Evolutionary conservation across 2,888 invertebrate genomes (phyloP).

Genomic region (Nebria salina): DNA sequence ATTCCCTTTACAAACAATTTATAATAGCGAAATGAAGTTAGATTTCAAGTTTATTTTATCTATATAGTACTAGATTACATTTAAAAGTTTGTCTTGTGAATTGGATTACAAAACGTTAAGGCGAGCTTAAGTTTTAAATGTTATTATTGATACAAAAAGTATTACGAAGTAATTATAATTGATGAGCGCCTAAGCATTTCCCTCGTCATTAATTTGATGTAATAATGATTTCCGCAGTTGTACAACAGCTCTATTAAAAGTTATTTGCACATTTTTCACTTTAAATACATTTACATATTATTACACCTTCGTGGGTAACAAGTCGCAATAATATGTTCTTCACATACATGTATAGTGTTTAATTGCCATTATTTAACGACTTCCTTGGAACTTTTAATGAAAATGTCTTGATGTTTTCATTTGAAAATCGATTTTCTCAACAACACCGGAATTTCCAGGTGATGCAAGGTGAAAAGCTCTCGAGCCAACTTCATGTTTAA

Average conservation of each 20-base stretch:
- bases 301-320: not conserved
- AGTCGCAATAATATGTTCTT: not conserved
- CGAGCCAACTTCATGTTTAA: too few species aligned
- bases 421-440: not conserved
- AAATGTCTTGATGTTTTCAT: not conserved
- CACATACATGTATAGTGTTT: not conserved
- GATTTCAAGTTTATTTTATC: not conserved
- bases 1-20: not conserved
- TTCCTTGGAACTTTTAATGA: not conserved
- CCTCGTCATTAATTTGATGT: too few species aligned
- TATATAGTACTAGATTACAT: not conserved
- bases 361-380: not conserved
- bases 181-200: not conserved
- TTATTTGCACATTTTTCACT: too few species aligned
- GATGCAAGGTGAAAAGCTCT: too few species aligned
- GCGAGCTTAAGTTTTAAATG: not conserved
- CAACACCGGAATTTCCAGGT: too few species aligned
- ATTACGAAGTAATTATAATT: not conserved
- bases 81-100: not conserved
- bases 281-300: not conserved
- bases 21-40: not conserved
- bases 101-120: not conserved
- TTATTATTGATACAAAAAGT: not conserved
- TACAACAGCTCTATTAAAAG: too few species aligned
- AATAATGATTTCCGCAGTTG: too few species aligned